Base-by-base conservation (phyloP, 2,113 vertebrate species). In the Empidonax alnorum region DNA sequence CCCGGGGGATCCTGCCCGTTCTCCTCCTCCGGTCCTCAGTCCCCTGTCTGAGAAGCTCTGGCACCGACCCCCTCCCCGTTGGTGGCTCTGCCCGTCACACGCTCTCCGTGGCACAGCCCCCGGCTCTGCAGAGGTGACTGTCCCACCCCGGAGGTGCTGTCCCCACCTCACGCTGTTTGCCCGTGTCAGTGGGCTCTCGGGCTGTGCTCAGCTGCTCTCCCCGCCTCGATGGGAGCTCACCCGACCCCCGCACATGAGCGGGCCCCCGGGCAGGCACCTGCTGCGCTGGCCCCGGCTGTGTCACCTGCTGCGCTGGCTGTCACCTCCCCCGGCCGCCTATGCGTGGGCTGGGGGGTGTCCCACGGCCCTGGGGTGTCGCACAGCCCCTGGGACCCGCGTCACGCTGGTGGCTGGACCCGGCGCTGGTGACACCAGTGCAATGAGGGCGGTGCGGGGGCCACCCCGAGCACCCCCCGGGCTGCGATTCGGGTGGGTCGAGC, bases 51-150 rank as follows among this genome's bases (percentile, higher is more conserved):
- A 67, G 50, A 33, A 87, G 21, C 33, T 61, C 35, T 6, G 6
- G 14, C 47, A 17, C 30, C 0, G 0, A 10, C 5, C 30, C 63
- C 27, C 4, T 4, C 10, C 1, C 37, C 14, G 4, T 4, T 4
- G 27, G 41, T 17, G 39, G 22, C 74, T 76, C 52, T 92, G 78
- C 42, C 72, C 33, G 7, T 27, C 4, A 0, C 53, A 18, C 1
- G 0, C 24, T 44, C 44, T 23, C 49, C 24, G 4, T 6, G 41
- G 49, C 72, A 23, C 1, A 3, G 3, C 20, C 69, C 1, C 10
- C 28, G 3, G 20, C n/a, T 59, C 46, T 77, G 23, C 0, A 0
- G 49, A 30, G 55, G 55, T 22, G 55, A 21, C 31, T n/a, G 55
- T 56, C 31, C 7, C 55, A n/a, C 55, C 31, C 12, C 55, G 7